Percentiles rank a stretch among this genome's conserved stretches.
Conservation (phyloP, 2,113 vertebrate species). For the Telmatochromis brichardi region DNA sequence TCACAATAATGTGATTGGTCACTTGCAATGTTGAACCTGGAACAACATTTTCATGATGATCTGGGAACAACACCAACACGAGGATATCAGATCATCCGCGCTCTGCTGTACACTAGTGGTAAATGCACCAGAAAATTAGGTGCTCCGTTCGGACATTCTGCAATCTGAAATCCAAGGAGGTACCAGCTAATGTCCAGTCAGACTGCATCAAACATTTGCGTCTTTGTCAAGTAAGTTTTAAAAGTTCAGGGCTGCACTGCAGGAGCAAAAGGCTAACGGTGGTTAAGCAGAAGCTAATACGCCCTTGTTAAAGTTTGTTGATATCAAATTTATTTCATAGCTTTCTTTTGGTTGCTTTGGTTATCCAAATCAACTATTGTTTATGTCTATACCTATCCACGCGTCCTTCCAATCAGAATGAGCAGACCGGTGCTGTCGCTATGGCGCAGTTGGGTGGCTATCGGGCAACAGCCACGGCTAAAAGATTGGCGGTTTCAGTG, state of each 20-base stretch:
- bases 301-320: neutral
- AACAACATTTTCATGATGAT: too few relatives aligned
- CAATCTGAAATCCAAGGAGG: neutral
- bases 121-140: neutral
- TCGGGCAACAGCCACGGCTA: slow-evolving; percentile 24
- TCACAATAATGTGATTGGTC: too few relatives aligned
- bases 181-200: neutral
- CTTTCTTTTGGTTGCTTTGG: neutral
- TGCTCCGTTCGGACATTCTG: neutral
- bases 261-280: neutral
- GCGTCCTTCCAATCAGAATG: neutral
- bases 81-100: rapidly evolving
- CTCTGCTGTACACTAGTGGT: neutral
- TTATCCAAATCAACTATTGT: neutral
- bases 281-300: neutral
- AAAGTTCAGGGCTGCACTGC: neutral
- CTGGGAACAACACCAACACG: too few relatives aligned
- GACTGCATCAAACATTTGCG: rapidly evolving
- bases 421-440: neutral
- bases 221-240: neutral
- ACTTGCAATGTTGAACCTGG: too few relatives aligned
- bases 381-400: neutral
- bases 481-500: slow-evolving; percentile 68
- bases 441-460: slow-evolving; percentile 7
- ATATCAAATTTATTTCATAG: neutral